Conservation (phyloP, 2,888 invertebrate species). For the Eupeodes luniger region DNA sequence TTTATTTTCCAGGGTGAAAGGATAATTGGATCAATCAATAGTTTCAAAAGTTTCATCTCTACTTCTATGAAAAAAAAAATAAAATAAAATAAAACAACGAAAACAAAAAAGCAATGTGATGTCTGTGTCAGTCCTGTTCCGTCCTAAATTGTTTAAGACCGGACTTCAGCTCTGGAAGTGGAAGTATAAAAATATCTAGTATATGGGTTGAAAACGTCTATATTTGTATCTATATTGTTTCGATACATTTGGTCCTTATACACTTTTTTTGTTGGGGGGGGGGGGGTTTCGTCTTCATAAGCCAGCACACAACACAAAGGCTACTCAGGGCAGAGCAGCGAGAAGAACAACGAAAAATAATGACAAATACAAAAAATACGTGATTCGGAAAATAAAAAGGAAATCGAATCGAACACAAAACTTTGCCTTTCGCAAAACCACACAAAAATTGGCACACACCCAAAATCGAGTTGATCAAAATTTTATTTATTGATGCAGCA, state of each 20-base stretch:
- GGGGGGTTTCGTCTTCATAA: background rate
- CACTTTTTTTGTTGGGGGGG: no score
- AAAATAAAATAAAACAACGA: background rate
- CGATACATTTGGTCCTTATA: constrained; percentile 27
- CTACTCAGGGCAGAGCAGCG: background rate
- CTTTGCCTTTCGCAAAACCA: constrained; percentile 67
- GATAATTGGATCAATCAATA: constrained; percentile 74
- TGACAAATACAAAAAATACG: constrained; percentile 18
- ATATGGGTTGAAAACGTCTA: no score
- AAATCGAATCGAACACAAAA: constrained; percentile 61
- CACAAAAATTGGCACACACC: constrained; percentile 66
- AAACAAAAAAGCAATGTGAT: constrained; percentile 13
- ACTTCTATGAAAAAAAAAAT: background rate
- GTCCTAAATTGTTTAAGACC: constrained; percentile 50
- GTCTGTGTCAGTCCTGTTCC: constrained; percentile 21
- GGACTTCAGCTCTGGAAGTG: constrained; percentile 20
- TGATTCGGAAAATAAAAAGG: constrained; percentile 39
- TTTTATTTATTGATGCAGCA: constrained; percentile 75
- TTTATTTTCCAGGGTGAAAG: constrained; percentile 54
- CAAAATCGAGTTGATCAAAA: constrained; percentile 72
- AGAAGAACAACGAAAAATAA: constrained; percentile 39
- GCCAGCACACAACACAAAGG: background rate
- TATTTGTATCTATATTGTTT: background rate
- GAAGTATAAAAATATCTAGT: background rate
- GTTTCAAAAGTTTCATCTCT: constrained; percentile 64